A percentile compares a stretch with the other conserved stretches of the same genome.
These are phyloP conservation scores for Albula goreensis DNA, from an alignment of 2,113 vertebrate genomes.

Conservation along the genomic window DNA sequence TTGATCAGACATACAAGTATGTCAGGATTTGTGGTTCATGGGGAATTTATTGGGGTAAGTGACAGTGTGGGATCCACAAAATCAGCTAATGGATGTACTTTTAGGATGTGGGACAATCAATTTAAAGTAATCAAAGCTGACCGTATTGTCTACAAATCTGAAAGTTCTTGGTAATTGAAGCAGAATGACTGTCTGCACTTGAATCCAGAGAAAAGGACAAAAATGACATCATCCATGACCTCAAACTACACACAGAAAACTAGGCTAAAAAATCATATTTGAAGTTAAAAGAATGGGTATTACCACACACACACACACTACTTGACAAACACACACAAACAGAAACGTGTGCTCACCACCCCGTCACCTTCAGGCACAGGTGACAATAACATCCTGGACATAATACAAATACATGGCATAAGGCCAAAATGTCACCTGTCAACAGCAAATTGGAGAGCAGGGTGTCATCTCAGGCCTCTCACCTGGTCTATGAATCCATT, in stretches of 20 bases:
- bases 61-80: neutral
- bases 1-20: neutral
- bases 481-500: conserved; percentile 94
- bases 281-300: neutral
- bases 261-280: neutral
- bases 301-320: no score
- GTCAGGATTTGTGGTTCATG: neutral
- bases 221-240: neutral
- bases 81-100: conserved; percentile 5
- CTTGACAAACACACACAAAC: no score
- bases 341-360: no score
- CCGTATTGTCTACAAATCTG: neutral
- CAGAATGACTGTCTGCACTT: neutral
- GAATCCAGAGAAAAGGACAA: neutral
- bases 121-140: conserved; percentile 7
- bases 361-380: no score
- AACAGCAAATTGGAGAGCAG: no score
- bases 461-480: conserved; percentile 35
- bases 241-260: neutral
- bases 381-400: no score
- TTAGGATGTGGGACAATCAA: conserved; percentile 28
- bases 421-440: no score
- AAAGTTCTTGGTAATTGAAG: conserved; percentile 11
- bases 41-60: conserved; percentile 7
- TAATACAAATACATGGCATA: no score